Evolutionary conservation across 1,140 invertebrate genomes (phyloP), one percentile per base, ranked within the genome.

Genomic region (Pantala flavescens): DNA sequence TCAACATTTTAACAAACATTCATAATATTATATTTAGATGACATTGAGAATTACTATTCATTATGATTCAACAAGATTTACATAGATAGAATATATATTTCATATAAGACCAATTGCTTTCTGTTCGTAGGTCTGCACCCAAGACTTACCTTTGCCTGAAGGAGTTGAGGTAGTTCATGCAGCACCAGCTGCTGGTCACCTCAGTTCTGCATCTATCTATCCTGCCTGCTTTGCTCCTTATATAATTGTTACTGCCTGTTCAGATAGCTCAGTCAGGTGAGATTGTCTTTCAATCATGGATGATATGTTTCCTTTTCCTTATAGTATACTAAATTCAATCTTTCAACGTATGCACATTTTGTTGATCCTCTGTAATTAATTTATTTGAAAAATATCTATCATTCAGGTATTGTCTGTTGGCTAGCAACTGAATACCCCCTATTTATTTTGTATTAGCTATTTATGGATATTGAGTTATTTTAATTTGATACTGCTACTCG

Each of bases 121-220:
- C 43, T 63, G 72, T 43, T 73, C 73, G 72, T 75, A 88, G 87
- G 86, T 94, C 10, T 95, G 92, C 81, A 91, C 91, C 14, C 93
- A 96, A 82, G 88, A 91, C 72, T 84, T 98, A 55, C 90, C 92
- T 0, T 82, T 98, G 23, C 95, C 95, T 0, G 90, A 93, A 75
- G 94, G 92, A 42, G 95, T 98, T 16, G 93, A 96, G 81, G 91
- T 98, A 7, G 90, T 96, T 74, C 93, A 95, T 82, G 96, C 95
- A 0, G 89, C 93, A 0, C 94, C 96, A 7, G 94, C 97, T 0
- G 97, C 96, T 7, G 97, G 97, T 0, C 97, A 99, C 84, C 84
- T 98, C 24, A 97, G 96, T 81, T 98, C 96, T n/a, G 95, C 97
- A 0, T 97, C 95, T 43, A 97, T 99, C 79, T 99, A 99, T 84